Evolutionary conservation across 2,888 invertebrate species (phyloP).

Genomic region (Drosophila stalkeri): DNA sequence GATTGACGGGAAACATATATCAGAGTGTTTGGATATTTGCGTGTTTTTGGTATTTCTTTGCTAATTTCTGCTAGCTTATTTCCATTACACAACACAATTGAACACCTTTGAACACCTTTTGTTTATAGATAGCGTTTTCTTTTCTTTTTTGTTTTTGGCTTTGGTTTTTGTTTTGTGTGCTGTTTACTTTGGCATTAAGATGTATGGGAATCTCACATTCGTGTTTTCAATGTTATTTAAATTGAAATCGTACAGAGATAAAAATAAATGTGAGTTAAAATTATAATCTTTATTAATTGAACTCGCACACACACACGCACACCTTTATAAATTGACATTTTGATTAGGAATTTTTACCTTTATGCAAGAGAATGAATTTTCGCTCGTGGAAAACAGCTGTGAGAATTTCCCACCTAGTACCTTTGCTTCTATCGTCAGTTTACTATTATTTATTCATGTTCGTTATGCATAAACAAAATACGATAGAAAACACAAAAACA

Average conservation of each 20-base stretch:
- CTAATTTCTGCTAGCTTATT: background rate
- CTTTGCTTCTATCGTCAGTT: slow-evolving; percentile 51
- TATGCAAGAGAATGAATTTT: slow-evolving; percentile 37
- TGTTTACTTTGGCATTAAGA: slow-evolving; percentile 46
- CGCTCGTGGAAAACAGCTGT: slow-evolving; percentile 31
- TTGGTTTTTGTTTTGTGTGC: background rate
- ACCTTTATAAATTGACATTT: background rate
- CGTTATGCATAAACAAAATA: slow-evolving; percentile 46
- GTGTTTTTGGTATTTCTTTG: slow-evolving; percentile 3
- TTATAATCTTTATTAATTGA: slow-evolving; percentile 31
- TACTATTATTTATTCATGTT: slow-evolving; percentile 27
- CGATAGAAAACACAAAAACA: slow-evolving; percentile 15
- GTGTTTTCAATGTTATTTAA: slow-evolving; percentile 8
- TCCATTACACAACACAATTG: background rate
- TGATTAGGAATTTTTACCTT: slow-evolving; percentile 35
- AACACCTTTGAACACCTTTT: slow-evolving; percentile 17
- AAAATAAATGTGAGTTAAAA: slow-evolving; percentile 1
- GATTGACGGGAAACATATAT: slow-evolving; percentile 22
- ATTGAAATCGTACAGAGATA: slow-evolving; percentile 17
- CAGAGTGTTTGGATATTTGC: slow-evolving; percentile 4
- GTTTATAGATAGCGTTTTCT: slow-evolving; percentile 8
- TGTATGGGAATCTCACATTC: slow-evolving; percentile 28
- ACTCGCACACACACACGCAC: slow-evolving; percentile 1
- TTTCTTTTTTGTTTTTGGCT: background rate
- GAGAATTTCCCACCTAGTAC: slow-evolving; percentile 13